These are phyloP conservation scores for Heliconius congener DNA, from an alignment of 1,140 invertebrate genomes.

Conservation along the genomic window DNA sequence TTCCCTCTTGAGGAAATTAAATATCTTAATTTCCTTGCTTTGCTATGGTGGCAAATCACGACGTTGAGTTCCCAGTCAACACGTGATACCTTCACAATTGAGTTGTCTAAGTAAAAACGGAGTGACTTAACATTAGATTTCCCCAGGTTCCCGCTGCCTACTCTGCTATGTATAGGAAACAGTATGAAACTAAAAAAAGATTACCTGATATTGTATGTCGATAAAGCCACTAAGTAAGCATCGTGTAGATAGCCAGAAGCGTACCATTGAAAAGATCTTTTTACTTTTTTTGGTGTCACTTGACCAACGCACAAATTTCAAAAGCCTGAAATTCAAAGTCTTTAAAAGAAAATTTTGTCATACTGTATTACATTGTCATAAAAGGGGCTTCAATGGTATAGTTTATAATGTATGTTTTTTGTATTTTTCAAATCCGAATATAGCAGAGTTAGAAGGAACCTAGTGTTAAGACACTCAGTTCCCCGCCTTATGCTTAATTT, in stretches of 20 bases:
- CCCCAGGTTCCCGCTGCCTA: too few relatives aligned
- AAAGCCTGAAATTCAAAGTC: neutral
- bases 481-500: too few relatives aligned
- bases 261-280: neutral
- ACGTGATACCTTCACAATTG: too few relatives aligned
- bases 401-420: neutral
- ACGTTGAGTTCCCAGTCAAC: too few relatives aligned
- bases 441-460: neutral
- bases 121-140: too few relatives aligned
- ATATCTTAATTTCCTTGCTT: too few relatives aligned
- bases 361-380: neutral
- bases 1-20: too few relatives aligned
- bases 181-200: too few relatives aligned
- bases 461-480: too few relatives aligned
- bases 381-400: neutral
- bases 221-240: neutral
- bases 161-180: too few relatives aligned
- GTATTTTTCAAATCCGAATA: neutral
- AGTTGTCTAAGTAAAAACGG: too few relatives aligned
- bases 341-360: neutral
- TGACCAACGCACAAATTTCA: neutral
- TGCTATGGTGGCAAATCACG: too few relatives aligned
- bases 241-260: conserved; percentile 1
- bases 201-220: neutral
- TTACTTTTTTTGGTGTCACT: conserved; percentile 1